Evolutionary conservation across 2,113 vertebrate genomes (phyloP).

Genomic region (Myrmecophaga tridactyla): DNA sequence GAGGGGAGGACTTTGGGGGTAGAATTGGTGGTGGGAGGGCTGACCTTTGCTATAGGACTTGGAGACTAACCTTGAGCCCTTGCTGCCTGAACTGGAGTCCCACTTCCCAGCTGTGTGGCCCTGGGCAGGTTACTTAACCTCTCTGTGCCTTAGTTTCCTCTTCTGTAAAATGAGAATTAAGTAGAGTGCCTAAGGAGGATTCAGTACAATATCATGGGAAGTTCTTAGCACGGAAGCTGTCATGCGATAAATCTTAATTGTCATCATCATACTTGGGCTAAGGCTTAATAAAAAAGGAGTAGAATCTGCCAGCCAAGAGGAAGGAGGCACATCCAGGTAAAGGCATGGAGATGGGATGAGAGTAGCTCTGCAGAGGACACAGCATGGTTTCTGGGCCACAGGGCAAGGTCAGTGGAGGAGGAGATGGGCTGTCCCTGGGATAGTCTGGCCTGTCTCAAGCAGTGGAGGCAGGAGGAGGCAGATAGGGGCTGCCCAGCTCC

Average conservation of each 20-base stretch:
- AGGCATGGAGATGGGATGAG: rapidly evolving
- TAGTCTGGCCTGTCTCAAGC: background rate
- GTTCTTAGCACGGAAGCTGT: background rate
- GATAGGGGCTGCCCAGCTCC: background rate
- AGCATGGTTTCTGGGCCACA: background rate
- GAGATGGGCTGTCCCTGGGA: too few relatives aligned
- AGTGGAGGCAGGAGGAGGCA: background rate
- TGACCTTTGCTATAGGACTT: background rate
- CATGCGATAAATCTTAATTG: background rate
- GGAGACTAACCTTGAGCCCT: background rate
- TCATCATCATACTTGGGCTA: background rate
- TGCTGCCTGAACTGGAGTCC: too few relatives aligned
- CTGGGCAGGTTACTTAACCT: background rate
- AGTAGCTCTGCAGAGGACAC: too few relatives aligned
- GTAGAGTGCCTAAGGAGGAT: background rate
- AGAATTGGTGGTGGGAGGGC: too few relatives aligned
- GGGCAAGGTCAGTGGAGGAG: too few relatives aligned
- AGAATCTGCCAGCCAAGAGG: background rate
- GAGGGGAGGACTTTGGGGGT: background rate
- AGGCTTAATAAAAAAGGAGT: background rate
- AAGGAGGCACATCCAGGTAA: background rate
- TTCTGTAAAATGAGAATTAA: background rate
- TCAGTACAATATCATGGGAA: background rate
- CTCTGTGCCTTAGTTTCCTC: background rate
- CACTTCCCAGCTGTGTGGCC: background rate